Percentiles rank a stretch among this genome's conserved stretches.
Evolutionary conservation across 2,888 invertebrate genomes (phyloP).

Genomic region (Archips crataeganus): DNA sequence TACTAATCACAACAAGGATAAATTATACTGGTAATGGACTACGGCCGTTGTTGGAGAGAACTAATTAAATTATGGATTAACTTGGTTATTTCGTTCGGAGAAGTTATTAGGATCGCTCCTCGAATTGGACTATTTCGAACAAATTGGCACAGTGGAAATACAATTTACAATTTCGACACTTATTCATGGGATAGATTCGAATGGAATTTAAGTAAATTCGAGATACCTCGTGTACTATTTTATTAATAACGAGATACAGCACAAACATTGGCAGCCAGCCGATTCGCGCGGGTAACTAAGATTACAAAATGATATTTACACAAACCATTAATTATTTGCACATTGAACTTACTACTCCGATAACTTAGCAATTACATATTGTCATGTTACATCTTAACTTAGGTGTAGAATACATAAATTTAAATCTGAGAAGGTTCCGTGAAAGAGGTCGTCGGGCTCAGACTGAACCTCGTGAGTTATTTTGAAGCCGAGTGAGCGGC

Average conservation of each 20-base stretch:
- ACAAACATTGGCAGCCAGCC: constrained; percentile 8
- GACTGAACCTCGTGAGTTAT: constrained; percentile 56
- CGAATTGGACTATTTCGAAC: constrained; percentile 1
- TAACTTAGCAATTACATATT: constrained; percentile 34
- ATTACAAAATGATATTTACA: constrained; percentile 33
- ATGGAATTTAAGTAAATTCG: not conserved
- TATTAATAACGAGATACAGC: not conserved
- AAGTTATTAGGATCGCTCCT: constrained; percentile 1
- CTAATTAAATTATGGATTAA: constrained; percentile 2
- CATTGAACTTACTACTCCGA: constrained; percentile 21
- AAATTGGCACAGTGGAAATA: constrained; percentile 3
- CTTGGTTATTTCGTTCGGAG: not conserved
- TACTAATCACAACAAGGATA: constrained; percentile 78
- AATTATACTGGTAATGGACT: constrained; percentile 48
- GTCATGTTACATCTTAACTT: constrained; percentile 37
- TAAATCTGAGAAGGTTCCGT: constrained; percentile 28
- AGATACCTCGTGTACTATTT: not conserved
- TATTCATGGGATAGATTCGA: not conserved
- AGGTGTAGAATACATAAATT: not conserved
- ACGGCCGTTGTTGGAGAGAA: not conserved
- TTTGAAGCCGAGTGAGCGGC: constrained; percentile 42
- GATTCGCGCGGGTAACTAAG: not conserved
- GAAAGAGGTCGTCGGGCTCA: constrained; percentile 63
- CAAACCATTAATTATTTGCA: constrained; percentile 26
- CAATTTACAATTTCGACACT: constrained; percentile 1